Percentiles rank a stretch among this genome's conserved stretches.
Conservation (phyloP, 35 echinoderm and acorn worm species). For the Diadema setosum region DNA sequence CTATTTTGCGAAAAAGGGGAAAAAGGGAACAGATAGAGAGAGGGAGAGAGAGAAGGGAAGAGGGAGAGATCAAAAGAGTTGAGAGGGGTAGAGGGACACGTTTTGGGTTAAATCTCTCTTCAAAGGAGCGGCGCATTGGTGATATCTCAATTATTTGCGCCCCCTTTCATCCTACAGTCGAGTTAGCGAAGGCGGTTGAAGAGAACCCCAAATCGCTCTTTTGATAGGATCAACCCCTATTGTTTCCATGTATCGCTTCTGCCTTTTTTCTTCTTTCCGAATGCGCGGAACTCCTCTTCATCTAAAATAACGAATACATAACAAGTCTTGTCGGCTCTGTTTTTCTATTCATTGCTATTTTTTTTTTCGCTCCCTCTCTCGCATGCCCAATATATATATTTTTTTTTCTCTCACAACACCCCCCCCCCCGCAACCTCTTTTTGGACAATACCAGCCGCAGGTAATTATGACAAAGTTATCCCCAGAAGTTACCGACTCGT, state of each 20-base stretch:
- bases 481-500: no score
- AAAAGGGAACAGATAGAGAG: not conserved
- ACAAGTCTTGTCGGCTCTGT: no score
- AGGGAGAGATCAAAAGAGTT: not conserved
- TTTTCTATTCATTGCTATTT: no score
- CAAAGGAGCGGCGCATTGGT: not conserved
- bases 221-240: not conserved
- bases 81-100: not conserved
- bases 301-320: not conserved
- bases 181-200: not conserved
- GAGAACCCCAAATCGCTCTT: not conserved
- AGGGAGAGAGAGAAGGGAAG: not conserved
- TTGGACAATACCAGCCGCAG: no score
- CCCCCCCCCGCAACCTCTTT: no score
- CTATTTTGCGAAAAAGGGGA: no score
- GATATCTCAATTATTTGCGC: constrained; percentile 15
- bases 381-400: no score
- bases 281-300: not conserved
- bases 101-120: not conserved
- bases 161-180: not conserved
- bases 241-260: constrained; percentile 8
- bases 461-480: no score
- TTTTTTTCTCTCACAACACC: no score
- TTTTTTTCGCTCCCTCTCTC: no score
- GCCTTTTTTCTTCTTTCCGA: not conserved